phyloP scores from a whole-genome alignment of 2,888 invertebrate genomes.

The Euplagia quadripunctaria region DNA sequence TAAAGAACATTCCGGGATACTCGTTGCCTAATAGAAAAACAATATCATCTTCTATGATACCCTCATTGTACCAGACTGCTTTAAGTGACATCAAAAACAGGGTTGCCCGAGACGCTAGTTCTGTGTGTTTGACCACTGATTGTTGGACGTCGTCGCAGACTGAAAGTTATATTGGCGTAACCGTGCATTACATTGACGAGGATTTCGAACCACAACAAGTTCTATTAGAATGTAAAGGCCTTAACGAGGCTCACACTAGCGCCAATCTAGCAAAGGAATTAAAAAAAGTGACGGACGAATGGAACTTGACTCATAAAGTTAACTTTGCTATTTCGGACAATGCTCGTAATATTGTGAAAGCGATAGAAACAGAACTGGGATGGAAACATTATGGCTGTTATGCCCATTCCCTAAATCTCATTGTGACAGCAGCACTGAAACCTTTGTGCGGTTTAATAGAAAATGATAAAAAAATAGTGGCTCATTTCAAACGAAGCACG shows the following conservation, averaged over 20 bases:
- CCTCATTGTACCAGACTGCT: constrained; percentile 26
- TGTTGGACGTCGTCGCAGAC: too few relatives aligned
- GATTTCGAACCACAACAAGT: too few relatives aligned
- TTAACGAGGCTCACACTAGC: constrained; percentile 30
- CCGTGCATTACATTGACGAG: too few relatives aligned
- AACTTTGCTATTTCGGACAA: constrained; percentile 65
- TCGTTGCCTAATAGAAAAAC: constrained; percentile 14
- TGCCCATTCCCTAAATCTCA: constrained; percentile 40
- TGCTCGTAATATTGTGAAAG: constrained; percentile 32
- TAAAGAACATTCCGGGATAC: constrained; percentile 18
- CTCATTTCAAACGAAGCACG: constrained; percentile 14
- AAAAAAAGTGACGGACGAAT: constrained; percentile 16
- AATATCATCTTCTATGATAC: constrained; percentile 25
- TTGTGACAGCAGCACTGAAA: constrained; percentile 28
- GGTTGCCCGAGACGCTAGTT: too few relatives aligned
- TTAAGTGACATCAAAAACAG: too few relatives aligned
- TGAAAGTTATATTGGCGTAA: too few relatives aligned
- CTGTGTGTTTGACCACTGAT: too few relatives aligned
- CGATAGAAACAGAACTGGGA: constrained; percentile 26
- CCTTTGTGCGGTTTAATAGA: constrained; percentile 32
- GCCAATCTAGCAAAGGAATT: constrained; percentile 47
- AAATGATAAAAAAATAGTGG: constrained; percentile 16
- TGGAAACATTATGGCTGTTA: constrained; percentile 39
- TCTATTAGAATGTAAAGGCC: constrained; percentile 28
- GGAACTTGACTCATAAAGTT: constrained; percentile 22